A percentile compares a stretch with the other conserved stretches of the same genome.
phyloP scores from a whole-genome alignment of 2,888 invertebrate genomes.

The Bhutanitis thaidina region DNA sequence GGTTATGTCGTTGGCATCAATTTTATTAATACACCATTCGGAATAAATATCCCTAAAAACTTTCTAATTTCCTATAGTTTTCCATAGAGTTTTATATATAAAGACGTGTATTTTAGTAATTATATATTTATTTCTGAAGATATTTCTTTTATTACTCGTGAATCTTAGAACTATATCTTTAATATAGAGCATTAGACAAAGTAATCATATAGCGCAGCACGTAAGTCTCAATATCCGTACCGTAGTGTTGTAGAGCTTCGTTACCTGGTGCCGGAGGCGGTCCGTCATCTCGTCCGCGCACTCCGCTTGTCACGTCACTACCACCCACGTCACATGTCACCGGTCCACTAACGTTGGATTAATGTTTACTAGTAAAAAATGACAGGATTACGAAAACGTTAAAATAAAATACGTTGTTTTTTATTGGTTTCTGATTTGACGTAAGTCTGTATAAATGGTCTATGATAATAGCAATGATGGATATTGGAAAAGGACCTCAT shows the following conservation, averaged over 20 bases:
- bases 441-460: background rate
- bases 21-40: too few relatives aligned
- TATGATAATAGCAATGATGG: too few relatives aligned
- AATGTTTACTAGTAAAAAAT: background rate
- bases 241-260: constrained; percentile 12
- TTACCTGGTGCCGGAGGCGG: constrained; percentile 40
- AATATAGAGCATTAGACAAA: too few relatives aligned
- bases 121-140: too few relatives aligned
- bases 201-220: background rate
- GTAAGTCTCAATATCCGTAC: background rate
- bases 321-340: constrained; percentile 43
- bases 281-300: constrained; percentile 44
- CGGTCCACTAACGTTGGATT: background rate
- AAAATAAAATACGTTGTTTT: background rate
- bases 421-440: background rate
- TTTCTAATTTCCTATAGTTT: too few relatives aligned
- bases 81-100: too few relatives aligned
- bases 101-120: too few relatives aligned
- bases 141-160: too few relatives aligned
- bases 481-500: too few relatives aligned
- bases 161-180: too few relatives aligned
- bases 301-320: constrained; percentile 35
- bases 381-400: background rate
- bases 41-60: too few relatives aligned
- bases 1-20: too few relatives aligned